Percentiles rank a stretch among this genome's conserved stretches.
Evolutionary conservation across 2,797 vertebrate species (phyloP).

Genomic region (Distichodus sexfasciatus): DNA sequence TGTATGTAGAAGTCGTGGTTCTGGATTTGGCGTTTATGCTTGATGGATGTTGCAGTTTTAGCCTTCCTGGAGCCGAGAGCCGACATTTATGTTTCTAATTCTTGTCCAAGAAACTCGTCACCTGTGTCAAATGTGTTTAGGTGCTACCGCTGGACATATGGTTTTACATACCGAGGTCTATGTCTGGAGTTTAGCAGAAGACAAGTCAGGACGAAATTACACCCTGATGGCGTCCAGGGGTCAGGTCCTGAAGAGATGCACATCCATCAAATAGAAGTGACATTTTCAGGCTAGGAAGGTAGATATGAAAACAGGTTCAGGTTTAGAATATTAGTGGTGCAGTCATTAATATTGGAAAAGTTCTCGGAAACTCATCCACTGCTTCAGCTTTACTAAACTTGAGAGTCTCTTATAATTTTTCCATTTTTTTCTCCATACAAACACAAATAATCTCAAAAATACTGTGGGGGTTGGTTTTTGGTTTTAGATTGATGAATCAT

Average conservation of each 20-base stretch:
- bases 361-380: too few species aligned
- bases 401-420: too few species aligned
- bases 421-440: too few species aligned
- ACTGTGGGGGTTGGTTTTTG: too few species aligned
- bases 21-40: too few species aligned
- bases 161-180: slow-evolving; percentile 2
- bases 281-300: slow-evolving; percentile 25
- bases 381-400: too few species aligned
- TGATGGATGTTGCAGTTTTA: not conserved
- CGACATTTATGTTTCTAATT: slow-evolving; percentile 24
- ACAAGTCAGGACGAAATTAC: slow-evolving; percentile 37
- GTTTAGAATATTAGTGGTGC: not conserved
- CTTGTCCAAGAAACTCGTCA: slow-evolving; percentile 47
- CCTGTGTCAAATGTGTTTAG: slow-evolving; percentile 9
- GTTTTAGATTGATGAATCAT: too few species aligned
- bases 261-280: slow-evolving; percentile 32
- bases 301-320: slow-evolving; percentile 36
- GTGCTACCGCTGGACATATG: slow-evolving; percentile 28
- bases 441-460: too few species aligned
- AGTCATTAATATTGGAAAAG: too few species aligned
- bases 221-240: slow-evolving; percentile 27
- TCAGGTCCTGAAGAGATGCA: slow-evolving; percentile 24
- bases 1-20: too few species aligned
- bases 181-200: slow-evolving; percentile 21
- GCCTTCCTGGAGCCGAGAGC: not conserved